Conservation (phyloP, 2,113 vertebrate genomes). For the Syngnathus scovelli region DNA sequence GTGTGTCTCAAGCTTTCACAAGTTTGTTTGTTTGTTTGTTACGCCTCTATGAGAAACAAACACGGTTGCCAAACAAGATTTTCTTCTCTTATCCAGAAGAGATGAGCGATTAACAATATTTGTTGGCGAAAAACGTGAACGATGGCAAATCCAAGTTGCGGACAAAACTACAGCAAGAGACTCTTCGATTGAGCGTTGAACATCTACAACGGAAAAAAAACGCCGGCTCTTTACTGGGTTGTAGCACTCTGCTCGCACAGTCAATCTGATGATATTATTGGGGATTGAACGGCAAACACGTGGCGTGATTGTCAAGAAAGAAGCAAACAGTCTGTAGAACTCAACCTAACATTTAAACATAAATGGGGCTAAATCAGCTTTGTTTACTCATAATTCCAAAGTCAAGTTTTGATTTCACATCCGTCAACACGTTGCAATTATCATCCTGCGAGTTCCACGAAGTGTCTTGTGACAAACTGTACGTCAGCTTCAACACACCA, state of each 20-base stretch:
- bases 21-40: not conserved
- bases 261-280: too few relatives aligned
- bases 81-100: not conserved
- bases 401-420: not conserved
- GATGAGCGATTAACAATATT: not conserved
- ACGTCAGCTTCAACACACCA: slow-evolving; percentile 16
- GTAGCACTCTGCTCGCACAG: too few relatives aligned
- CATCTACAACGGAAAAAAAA: too few relatives aligned
- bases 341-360: not conserved
- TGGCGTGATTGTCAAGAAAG: too few relatives aligned
- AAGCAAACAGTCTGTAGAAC: too few relatives aligned
- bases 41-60: not conserved
- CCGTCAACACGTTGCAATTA: not conserved
- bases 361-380: not conserved
- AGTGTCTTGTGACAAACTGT: slow-evolving; percentile 25
- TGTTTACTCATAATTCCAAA: not conserved
- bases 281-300: too few relatives aligned
- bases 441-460: slow-evolving; percentile 1
- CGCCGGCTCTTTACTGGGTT: too few relatives aligned
- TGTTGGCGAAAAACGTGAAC: not conserved
- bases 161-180: too few relatives aligned
- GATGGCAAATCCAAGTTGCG: too few relatives aligned
- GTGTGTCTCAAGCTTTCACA: slow-evolving; percentile 34
- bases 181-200: too few relatives aligned
- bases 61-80: not conserved